Evolutionary conservation across 2,113 vertebrate species (phyloP).

Genomic region (Benitochromis conjunctus): DNA sequence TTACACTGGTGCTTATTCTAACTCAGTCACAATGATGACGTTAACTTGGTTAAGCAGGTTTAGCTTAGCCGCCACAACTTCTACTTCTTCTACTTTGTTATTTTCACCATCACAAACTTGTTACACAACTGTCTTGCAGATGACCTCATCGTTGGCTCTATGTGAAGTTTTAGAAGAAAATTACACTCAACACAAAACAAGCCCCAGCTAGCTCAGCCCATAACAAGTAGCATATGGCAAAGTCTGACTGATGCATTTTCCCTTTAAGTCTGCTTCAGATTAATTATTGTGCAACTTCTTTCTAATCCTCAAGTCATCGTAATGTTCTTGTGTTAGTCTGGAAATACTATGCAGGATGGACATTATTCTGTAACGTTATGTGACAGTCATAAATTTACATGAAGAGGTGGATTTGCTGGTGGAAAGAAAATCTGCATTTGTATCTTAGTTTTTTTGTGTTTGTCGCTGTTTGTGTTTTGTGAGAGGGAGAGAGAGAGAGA

Average conservation of each 20-base stretch:
- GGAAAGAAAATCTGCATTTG: background rate
- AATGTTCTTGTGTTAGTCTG: background rate
- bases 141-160: slow-evolving; percentile 27
- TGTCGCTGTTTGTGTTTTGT: background rate
- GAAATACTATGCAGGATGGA: background rate
- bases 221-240: slow-evolving; percentile 32
- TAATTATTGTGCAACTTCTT: slow-evolving; percentile 26
- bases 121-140: slow-evolving; percentile 3
- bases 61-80: background rate
- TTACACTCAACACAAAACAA: slow-evolving; percentile 22
- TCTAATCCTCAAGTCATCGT: background rate
- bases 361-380: background rate
- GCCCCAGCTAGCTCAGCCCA: slow-evolving; percentile 12
- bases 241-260: slow-evolving; percentile 1
- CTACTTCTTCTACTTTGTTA: background rate
- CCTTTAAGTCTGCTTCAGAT: slow-evolving; percentile 38
- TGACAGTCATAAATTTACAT: background rate
- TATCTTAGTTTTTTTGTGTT: background rate
- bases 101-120: background rate
- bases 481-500: background rate
- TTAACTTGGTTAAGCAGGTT: background rate
- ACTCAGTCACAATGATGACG: background rate
- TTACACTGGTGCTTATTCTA: background rate
- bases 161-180: slow-evolving; percentile 22
- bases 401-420: background rate